Percentiles rank a stretch among this genome's conserved stretches.
phyloP scores from a whole-genome alignment of 2,797 vertebrate species.

The Diplodus puntazzo region DNA sequence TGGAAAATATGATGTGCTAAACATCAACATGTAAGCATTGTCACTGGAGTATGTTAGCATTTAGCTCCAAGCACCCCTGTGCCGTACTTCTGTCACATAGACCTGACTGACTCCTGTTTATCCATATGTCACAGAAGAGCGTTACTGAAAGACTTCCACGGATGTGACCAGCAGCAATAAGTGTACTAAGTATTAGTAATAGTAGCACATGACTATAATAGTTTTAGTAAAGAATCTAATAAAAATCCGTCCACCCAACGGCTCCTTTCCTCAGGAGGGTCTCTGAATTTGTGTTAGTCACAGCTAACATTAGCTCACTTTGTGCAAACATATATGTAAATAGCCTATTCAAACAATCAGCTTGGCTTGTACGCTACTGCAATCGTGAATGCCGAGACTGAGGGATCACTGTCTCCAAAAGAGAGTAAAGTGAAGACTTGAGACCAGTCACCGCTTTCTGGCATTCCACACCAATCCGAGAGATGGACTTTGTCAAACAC shows the following conservation, averaged over 20 bases:
- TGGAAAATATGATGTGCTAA: neutral
- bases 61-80: neutral
- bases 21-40: neutral
- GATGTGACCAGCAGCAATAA: neutral
- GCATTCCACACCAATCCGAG: constrained; percentile 82
- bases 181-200: neutral
- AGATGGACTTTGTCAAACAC: constrained; percentile 77
- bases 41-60: neutral
- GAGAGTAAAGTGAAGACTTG: constrained; percentile 35
- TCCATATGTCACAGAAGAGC: neutral
- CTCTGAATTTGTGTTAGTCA: neutral
- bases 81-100: too few relatives aligned
- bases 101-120: neutral
- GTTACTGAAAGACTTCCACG: neutral
- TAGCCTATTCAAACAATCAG: constrained; percentile 38
- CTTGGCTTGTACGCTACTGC: constrained; percentile 11
- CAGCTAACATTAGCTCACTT: constrained; percentile 16
- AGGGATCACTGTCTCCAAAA: constrained; percentile 27
- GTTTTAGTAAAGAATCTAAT: neutral
- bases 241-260: too few relatives aligned
- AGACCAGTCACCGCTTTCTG: constrained; percentile 46
- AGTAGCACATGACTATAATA: neutral
- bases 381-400: constrained; percentile 18
- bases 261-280: neutral
- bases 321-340: constrained; percentile 30